phyloP scores from a whole-genome alignment of 2,888 invertebrate species.

The Hyles lineata region DNA sequence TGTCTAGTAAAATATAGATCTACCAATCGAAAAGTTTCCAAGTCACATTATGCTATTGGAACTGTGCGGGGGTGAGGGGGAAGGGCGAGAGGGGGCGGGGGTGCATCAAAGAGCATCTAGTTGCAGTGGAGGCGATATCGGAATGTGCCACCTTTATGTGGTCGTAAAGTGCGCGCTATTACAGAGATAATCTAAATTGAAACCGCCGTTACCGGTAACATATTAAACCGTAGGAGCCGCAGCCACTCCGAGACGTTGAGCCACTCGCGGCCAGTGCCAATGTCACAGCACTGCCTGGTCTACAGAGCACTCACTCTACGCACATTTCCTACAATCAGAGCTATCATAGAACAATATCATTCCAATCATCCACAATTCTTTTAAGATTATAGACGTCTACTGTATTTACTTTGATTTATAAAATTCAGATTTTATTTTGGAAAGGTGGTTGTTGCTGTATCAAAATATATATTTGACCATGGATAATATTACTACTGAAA shows the following conservation, averaged over 20 bases:
- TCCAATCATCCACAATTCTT: too few relatives aligned
- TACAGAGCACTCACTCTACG: neutral
- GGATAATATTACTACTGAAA: too few relatives aligned
- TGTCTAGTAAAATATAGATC: neutral
- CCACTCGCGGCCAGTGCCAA: neutral
- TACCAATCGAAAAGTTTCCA: constrained; percentile 14
- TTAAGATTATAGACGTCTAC: too few relatives aligned
- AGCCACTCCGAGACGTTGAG: constrained; percentile 1
- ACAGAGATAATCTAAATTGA: constrained; percentile 43
- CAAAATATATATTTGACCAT: too few relatives aligned
- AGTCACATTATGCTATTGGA: constrained; percentile 7
- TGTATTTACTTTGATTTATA: too few relatives aligned
- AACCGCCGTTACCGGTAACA: constrained; percentile 36
- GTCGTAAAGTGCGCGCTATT: constrained; percentile 30
- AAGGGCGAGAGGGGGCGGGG: neutral
- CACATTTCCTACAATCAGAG: neutral
- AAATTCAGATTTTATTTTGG: too few relatives aligned
- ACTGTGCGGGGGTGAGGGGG: neutral
- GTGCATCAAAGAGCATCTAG: neutral
- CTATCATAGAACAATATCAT: too few relatives aligned
- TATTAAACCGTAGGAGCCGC: constrained; percentile 30
- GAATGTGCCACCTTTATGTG: constrained; percentile 29
- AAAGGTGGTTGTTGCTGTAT: too few relatives aligned
- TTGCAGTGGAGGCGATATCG: constrained; percentile 11
- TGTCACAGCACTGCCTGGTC: neutral